These are phyloP conservation scores for Molorchus minor DNA, from an alignment of 2,888 invertebrate genomes.

Conservation along the genomic window DNA sequence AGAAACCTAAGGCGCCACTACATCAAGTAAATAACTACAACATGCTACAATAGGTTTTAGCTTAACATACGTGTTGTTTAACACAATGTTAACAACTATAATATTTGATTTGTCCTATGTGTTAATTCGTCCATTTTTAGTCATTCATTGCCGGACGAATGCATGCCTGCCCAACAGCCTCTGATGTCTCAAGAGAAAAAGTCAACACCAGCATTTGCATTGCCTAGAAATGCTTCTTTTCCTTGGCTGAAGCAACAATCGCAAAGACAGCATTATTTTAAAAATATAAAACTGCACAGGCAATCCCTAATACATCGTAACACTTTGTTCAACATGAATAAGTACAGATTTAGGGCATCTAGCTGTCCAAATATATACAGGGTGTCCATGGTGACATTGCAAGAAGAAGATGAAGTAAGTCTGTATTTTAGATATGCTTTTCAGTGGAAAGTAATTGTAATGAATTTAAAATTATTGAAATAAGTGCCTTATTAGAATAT, in stretches of 20 bases:
- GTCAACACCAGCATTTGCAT: slow-evolving; percentile 27
- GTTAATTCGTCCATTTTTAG: slow-evolving; percentile 38
- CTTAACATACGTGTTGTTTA: slow-evolving; percentile 21
- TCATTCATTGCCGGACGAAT: slow-evolving; percentile 51
- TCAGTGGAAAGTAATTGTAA: no score
- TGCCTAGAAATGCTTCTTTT: slow-evolving; percentile 54
- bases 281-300: slow-evolving; percentile 76
- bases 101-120: not conserved
- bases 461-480: no score
- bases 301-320: slow-evolving; percentile 88
- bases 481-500: no score
- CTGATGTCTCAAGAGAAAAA: slow-evolving; percentile 35
- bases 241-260: slow-evolving; percentile 65
- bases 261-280: slow-evolving; percentile 71
- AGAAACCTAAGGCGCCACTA: slow-evolving; percentile 36
- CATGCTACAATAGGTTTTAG: not conserved
- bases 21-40: slow-evolving; percentile 36
- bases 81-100: not conserved
- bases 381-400: slow-evolving; percentile 87
- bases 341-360: slow-evolving; percentile 83
- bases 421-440: slow-evolving; percentile 9
- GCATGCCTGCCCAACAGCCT: slow-evolving; percentile 42
- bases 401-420: slow-evolving; percentile 80
- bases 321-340: slow-evolving; percentile 83
- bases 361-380: slow-evolving; percentile 92